Evolutionary conservation across 1,140 invertebrate genomes (phyloP).

Genomic region (Drosophila yakuba): DNA sequence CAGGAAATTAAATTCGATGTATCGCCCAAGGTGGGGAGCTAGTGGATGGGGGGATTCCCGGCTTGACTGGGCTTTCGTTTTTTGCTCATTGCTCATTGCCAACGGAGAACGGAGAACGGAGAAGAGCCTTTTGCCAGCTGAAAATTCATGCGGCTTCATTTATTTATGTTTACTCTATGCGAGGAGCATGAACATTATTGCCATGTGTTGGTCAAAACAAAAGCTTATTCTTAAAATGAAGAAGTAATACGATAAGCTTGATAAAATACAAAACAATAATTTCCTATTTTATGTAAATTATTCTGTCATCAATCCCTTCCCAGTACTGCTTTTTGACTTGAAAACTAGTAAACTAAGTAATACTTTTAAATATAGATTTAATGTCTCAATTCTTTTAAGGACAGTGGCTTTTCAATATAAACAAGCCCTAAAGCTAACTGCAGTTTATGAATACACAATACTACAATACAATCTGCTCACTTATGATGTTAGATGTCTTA

Average conservation of each 20-base stretch:
- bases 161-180: conserved; percentile 23
- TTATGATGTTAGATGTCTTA: not conserved
- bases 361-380: too few relatives aligned
- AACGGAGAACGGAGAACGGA: conserved; percentile 14
- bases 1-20: conserved; percentile 83
- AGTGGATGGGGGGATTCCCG: conserved; percentile 22
- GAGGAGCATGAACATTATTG: not conserved
- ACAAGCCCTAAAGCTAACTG: too few relatives aligned
- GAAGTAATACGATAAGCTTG: too few relatives aligned
- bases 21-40: conserved; percentile 54
- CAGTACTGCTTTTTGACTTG: too few relatives aligned
- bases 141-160: conserved; percentile 80
- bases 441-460: too few relatives aligned
- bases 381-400: not conserved
- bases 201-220: not conserved
- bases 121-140: conserved; percentile 55
- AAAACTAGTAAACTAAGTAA: too few relatives aligned
- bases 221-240: not conserved
- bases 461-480: too few relatives aligned
- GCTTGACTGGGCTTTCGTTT: conserved; percentile 68
- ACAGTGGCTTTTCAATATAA: too few relatives aligned
- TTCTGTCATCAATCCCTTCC: too few relatives aligned
- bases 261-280: too few relatives aligned
- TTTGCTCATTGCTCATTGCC: conserved; percentile 27
- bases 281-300: too few relatives aligned